Conservation (phyloP, 2,888 invertebrate species). For the Keiferia lycopersicella region DNA sequence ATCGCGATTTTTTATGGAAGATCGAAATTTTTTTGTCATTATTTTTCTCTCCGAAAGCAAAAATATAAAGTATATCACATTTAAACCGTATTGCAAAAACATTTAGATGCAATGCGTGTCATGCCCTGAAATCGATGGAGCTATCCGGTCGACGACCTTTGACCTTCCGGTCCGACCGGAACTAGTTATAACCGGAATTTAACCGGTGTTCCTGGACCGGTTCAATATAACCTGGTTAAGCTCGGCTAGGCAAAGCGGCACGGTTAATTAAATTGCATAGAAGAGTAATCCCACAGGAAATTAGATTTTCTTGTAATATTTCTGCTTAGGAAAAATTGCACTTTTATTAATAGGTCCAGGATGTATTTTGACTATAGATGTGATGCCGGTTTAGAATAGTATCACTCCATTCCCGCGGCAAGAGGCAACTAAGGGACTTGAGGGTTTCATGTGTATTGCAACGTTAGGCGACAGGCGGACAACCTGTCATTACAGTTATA, state of each 20-base stretch:
- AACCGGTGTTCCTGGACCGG: constrained; percentile 1
- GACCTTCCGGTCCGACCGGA: constrained; percentile 29
- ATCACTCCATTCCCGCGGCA: too few species aligned
- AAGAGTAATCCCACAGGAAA: background rate
- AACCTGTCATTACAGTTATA: too few species aligned
- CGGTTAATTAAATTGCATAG: background rate
- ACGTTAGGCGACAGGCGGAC: too few species aligned
- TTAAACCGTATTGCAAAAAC: background rate
- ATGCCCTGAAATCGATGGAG: constrained; percentile 37
- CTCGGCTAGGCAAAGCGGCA: background rate
- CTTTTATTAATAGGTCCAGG: background rate
- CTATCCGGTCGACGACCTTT: constrained; percentile 37
- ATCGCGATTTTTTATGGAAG: too few species aligned
- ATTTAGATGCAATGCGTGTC: background rate
- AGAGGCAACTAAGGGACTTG: too few species aligned
- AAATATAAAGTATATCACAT: too few species aligned
- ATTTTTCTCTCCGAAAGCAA: too few species aligned
- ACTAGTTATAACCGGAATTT: constrained; percentile 1
- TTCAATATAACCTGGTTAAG: constrained; percentile 3
- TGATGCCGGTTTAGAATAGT: too few species aligned
- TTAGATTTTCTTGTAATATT: background rate
- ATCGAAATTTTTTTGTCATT: too few species aligned
- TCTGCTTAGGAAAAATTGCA: background rate
- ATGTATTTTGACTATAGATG: too few species aligned
- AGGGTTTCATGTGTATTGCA: too few species aligned